phyloP scores from a whole-genome alignment of 2,888 invertebrate species.

The Chloroclysta siterata region DNA sequence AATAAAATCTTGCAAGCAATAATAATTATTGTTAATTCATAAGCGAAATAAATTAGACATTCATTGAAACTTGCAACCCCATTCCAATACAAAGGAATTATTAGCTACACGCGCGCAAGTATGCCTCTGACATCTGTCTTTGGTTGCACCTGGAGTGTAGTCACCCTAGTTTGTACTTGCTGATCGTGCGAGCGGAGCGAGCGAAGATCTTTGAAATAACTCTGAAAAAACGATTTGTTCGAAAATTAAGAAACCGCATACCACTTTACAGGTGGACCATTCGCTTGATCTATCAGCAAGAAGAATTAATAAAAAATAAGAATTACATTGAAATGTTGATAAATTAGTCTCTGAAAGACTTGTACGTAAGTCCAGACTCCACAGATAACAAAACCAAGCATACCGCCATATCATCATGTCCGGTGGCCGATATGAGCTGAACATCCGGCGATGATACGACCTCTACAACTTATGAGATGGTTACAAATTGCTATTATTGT shows the following conservation, averaged over 20 bases:
- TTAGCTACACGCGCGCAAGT: constrained; percentile 29
- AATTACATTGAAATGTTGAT: too few relatives aligned
- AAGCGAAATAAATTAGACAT: constrained; percentile 25
- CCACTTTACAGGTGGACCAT: too few relatives aligned
- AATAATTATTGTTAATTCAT: constrained; percentile 19
- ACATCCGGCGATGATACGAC: constrained; percentile 32
- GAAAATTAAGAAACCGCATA: too few relatives aligned
- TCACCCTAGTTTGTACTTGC: constrained; percentile 31
- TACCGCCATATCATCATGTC: constrained; percentile 22
- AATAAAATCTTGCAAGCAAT: not conserved
- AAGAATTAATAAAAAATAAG: too few relatives aligned
- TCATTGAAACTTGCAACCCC: constrained; percentile 28
- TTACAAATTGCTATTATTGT: constrained; percentile 1
- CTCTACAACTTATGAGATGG: constrained; percentile 30
- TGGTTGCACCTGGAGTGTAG: constrained; percentile 42
- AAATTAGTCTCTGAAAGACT: not conserved
- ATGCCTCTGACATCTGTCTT: constrained; percentile 44
- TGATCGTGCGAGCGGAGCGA: not conserved
- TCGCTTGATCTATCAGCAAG: too few relatives aligned
- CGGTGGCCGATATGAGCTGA: constrained; percentile 19
- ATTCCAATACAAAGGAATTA: constrained; percentile 31
- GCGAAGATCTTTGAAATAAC: not conserved
- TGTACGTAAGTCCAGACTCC: constrained; percentile 12
- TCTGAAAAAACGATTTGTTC: too few relatives aligned
- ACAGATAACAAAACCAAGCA: constrained; percentile 17